Conservation (phyloP, 2,113 vertebrate genomes). For the Pagrus major region DNA sequence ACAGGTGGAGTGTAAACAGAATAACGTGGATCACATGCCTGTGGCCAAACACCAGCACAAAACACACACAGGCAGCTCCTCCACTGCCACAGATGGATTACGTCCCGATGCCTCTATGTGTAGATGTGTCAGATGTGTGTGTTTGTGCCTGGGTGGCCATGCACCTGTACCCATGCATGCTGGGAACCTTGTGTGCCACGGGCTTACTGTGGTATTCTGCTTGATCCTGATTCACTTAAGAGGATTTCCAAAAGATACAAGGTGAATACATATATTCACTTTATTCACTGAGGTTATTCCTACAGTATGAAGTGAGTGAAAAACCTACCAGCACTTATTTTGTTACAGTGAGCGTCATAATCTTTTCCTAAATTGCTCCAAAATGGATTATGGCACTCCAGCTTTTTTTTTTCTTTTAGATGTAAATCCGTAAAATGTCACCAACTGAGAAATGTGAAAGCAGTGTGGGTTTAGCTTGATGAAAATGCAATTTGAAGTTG, state of each 20-base stretch:
- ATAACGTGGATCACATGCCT: slow-evolving; percentile 23
- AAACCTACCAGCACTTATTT: not conserved
- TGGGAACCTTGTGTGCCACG: not conserved
- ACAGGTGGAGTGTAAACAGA: slow-evolving; percentile 58
- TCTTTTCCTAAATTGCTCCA: not conserved
- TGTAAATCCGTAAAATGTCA: not conserved
- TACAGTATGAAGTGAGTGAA: not conserved
- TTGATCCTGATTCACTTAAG: not conserved
- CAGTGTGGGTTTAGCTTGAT: not conserved
- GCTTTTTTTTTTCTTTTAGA: not conserved
- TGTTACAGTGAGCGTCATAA: not conserved
- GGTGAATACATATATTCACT: not conserved
- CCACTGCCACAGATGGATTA: slow-evolving; percentile 31
- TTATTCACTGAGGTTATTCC: not conserved
- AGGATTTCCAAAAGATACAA: not conserved
- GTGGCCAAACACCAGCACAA: slow-evolving; percentile 13
- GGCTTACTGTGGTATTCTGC: slow-evolving; percentile 8
- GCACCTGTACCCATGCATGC: not conserved
- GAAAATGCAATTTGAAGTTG: not conserved
- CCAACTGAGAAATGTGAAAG: not conserved
- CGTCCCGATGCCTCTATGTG: slow-evolving; percentile 7
- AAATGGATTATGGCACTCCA: not conserved
- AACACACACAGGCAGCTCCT: not conserved
- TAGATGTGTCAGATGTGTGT: not conserved
- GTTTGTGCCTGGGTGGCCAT: slow-evolving; percentile 20